phyloP scores from a whole-genome alignment of 2,113 vertebrate species.

The Piprites chloris region DNA sequence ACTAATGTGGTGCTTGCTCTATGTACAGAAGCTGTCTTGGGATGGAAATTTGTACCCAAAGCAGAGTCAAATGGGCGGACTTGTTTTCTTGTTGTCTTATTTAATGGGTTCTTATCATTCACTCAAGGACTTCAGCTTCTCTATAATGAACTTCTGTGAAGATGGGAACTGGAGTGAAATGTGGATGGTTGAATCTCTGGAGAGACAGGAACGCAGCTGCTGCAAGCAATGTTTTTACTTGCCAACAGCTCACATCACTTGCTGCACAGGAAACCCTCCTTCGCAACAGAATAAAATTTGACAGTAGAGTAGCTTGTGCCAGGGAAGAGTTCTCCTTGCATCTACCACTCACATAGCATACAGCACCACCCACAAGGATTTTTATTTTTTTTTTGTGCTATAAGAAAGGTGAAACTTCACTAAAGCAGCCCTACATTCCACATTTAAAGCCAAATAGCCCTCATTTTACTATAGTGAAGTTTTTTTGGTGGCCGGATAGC shows the following conservation, averaged over 20 bases:
- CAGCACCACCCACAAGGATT: not conserved
- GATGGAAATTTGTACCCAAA: not conserved
- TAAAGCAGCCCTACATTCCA: not conserved
- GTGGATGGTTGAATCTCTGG: not conserved
- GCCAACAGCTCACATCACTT: not conserved
- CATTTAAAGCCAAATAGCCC: not conserved
- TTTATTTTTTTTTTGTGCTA: not conserved
- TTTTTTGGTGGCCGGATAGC: not conserved
- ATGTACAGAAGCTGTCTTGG: not conserved
- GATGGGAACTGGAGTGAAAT: not conserved
- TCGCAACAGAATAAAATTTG: not conserved
- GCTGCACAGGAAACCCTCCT: not conserved
- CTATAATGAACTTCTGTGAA: not conserved
- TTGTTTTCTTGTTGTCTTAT: not conserved
- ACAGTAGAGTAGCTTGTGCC: not conserved
- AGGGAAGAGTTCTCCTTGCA: not conserved
- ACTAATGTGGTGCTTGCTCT: not conserved
- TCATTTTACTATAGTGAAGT: not conserved
- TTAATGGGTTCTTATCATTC: not conserved
- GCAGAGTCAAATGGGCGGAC: not conserved
- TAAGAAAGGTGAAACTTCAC: not conserved
- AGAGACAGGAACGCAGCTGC: not conserved
- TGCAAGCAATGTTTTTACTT: not conserved
- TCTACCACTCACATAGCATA: not conserved
- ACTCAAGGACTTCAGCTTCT: not conserved